These are phyloP conservation scores for Psophia crepitans DNA, from an alignment of 2,113 vertebrate genomes.

Conservation along the genomic window DNA sequence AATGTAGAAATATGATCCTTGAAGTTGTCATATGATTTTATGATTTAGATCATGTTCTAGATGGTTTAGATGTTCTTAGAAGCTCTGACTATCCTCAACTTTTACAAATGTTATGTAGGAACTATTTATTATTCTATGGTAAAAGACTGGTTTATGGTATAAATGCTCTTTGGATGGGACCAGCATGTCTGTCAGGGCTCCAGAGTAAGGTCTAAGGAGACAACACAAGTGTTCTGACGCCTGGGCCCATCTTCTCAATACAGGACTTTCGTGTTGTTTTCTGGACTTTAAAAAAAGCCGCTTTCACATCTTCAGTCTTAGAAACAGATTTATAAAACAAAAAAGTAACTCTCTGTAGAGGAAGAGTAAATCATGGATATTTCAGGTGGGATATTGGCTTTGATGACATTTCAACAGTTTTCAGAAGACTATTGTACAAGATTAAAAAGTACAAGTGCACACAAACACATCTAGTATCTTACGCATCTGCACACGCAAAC, in stretches of 20 bases:
- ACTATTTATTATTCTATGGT: background rate
- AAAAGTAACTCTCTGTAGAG: background rate
- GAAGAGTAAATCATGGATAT: background rate
- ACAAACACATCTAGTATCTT: background rate
- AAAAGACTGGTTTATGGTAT: background rate
- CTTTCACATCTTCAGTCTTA: background rate
- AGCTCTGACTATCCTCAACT: background rate
- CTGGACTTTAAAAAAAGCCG: background rate
- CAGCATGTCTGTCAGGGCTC: background rate
- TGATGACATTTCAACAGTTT: background rate
- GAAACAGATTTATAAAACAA: background rate
- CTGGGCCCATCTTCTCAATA: background rate
- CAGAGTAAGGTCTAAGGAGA: background rate
- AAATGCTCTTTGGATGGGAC: background rate
- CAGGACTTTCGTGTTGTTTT: background rate
- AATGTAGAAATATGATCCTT: background rate
- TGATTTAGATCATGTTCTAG: background rate
- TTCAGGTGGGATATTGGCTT: background rate
- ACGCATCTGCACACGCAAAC: background rate
- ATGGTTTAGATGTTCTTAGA: background rate
- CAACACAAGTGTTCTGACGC: background rate
- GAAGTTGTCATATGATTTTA: background rate
- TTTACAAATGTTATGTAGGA: background rate
- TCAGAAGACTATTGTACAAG: background rate
- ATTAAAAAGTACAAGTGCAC: background rate